Evolutionary conservation across 2,888 invertebrate species (phyloP).

Genomic region (Dusona sp.): DNA sequence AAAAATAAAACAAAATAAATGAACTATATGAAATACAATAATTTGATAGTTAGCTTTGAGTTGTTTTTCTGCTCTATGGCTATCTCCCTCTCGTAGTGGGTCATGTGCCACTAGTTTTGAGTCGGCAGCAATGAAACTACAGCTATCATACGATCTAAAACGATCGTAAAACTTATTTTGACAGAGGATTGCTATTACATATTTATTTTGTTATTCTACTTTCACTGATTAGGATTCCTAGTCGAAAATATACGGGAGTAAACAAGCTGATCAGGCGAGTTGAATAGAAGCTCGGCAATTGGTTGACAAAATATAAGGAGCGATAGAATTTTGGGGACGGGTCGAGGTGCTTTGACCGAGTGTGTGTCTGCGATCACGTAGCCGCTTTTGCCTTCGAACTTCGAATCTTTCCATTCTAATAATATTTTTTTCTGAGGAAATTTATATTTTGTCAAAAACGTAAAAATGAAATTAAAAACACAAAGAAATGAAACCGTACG

Average conservation of each 20-base stretch:
- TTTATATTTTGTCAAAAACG: not conserved
- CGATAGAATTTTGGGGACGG: constrained; percentile 18
- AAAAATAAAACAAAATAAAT: too few species aligned
- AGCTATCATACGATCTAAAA: not conserved
- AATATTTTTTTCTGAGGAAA: not conserved
- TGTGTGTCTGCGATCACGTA: constrained; percentile 59
- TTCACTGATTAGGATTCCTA: constrained; percentile 5
- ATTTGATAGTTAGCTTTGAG: not conserved
- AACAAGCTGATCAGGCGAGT: constrained; percentile 50
- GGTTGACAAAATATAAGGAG: constrained; percentile 55
- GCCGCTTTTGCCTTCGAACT: constrained; percentile 6
- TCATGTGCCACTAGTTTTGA: too few species aligned
- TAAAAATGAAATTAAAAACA: not conserved
- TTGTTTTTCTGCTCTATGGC: too few species aligned
- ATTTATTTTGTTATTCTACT: constrained; percentile 19
- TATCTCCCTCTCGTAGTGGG: too few species aligned
- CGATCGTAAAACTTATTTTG: constrained; percentile 4
- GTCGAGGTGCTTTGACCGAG: not conserved
- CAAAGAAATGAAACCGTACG: not conserved
- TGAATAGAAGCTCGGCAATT: constrained; percentile 58
- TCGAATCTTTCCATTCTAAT: not conserved
- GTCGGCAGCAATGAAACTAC: not conserved
- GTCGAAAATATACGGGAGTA: constrained; percentile 7
- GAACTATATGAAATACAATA: not conserved
- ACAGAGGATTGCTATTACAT: too few species aligned